phyloP scores from a whole-genome alignment of 1,140 invertebrate genomes.

The Bactericera cockerelli region DNA sequence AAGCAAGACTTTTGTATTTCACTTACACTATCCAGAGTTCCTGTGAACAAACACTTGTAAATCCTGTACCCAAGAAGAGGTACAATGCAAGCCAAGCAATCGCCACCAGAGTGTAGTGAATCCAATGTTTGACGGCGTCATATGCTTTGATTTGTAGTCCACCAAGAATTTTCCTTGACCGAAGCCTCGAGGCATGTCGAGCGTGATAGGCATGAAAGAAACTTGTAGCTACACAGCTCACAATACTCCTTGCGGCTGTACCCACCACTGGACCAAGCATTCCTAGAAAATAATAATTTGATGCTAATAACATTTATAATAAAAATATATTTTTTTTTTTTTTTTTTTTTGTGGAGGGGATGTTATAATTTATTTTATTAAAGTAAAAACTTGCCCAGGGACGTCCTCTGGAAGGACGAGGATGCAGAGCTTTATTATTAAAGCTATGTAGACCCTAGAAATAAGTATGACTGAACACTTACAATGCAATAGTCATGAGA shows the following conservation, averaged over 20 bases:
- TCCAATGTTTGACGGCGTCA: constrained; percentile 86
- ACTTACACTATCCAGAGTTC: constrained; percentile 54
- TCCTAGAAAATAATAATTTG: no score
- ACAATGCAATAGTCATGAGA: no score
- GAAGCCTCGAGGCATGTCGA: constrained; percentile 96
- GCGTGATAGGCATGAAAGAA: constrained; percentile 98
- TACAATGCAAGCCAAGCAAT: constrained; percentile 93
- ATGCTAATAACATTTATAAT: no score
- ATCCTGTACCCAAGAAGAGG: constrained; percentile 93
- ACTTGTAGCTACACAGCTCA: constrained; percentile 93
- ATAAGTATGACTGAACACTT: no score
- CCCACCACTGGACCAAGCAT: constrained; percentile 72
- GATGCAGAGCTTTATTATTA: no score
- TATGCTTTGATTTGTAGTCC: constrained; percentile 77
- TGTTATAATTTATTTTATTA: no score
- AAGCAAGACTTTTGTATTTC: no score
- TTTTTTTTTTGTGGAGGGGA: no score
- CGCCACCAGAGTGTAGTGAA: constrained; percentile 90
- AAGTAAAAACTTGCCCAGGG: no score
- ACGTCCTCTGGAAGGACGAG: no score
- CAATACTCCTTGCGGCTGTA: constrained; percentile 98
- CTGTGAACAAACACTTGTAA: constrained; percentile 80
- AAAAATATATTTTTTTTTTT: no score
- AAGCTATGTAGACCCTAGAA: no score
- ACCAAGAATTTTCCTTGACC: constrained; percentile 69